Base-by-base conservation (phyloP, 2,888 invertebrate species). In the Eilema depressum region DNA sequence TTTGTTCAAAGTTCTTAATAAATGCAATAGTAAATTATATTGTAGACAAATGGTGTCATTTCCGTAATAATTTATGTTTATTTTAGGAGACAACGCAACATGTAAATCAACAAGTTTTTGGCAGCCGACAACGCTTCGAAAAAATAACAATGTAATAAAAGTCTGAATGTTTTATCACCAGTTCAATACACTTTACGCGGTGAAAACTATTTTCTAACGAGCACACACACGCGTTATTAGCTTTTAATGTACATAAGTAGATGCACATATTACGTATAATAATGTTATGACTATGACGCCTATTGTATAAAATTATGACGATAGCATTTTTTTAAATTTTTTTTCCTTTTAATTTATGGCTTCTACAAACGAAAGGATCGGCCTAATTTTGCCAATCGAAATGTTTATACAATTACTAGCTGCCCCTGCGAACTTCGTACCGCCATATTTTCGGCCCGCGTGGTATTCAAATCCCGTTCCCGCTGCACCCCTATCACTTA, bases 141-240 rank as follows among this genome's bases (percentile, higher is more conserved):
- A 75, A 74, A 76, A 74, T 63, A 72, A 69, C 74, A 75, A 75
- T 74, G 67, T 76, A 70, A 79, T 70, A 74, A 75, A 59, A 57
- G 10, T 28, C 30, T 64, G 67, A 25, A 37, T 66, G 66, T 66
- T 71, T 53, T 53, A 71, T 74, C 37, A 67, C 26, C 30, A 61
- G 30, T 30, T 37, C 37, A 25, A 63, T 37, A 17, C 62, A 25
- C 62, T 37, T 63, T 33, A 47, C 47, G 5, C 10, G n/a, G n/a
- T n/a, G 53, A n/a, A 53, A n/a, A 53, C 53, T 53, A n/a, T 53
- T 53, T 53, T 53, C n/a, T n/a, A 53, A 47, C 47, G n/a, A 53
- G n/a, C n/a, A 2, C 53, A 53, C 7, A 53, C n/a, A 53, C 7
- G 17, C 47, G 47, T 47, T 47, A 47, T 47, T 47, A 47, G 20